phyloP scores from a whole-genome alignment of 2,888 invertebrate species.

The Zelleria hepariella region DNA sequence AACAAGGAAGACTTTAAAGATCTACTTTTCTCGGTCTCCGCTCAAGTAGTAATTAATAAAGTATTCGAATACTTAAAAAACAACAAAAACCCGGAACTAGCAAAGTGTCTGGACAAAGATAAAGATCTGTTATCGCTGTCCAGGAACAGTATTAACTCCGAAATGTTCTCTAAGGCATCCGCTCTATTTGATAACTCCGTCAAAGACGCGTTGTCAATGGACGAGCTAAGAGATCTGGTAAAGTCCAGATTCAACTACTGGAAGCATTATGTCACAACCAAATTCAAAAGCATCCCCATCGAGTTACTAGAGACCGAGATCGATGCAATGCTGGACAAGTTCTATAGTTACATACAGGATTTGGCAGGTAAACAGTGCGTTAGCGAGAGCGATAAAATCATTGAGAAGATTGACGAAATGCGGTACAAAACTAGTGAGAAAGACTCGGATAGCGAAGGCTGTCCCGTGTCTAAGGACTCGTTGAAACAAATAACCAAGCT shows the following conservation, averaged over 20 bases:
- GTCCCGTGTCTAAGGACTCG: conserved; percentile 37
- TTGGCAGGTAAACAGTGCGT: conserved; percentile 37
- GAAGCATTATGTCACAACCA: conserved; percentile 46
- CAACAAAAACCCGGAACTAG: conserved; percentile 43
- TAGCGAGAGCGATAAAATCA: conserved; percentile 37
- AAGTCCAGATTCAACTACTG: conserved; percentile 46
- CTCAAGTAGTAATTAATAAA: conserved; percentile 56
- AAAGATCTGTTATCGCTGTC: conserved; percentile 36
- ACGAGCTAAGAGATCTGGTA: conserved; percentile 42
- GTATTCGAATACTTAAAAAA: conserved; percentile 54
- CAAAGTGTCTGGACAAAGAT: conserved; percentile 43
- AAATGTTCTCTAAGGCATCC: conserved; percentile 46
- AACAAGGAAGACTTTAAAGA: conserved; percentile 51
- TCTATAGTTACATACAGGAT: conserved; percentile 50
- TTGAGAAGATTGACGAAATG: conserved; percentile 45
- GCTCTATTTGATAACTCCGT: conserved; percentile 51
- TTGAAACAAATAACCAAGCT: conserved; percentile 44
- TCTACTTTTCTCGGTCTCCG: conserved; percentile 46
- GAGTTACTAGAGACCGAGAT: conserved; percentile 50
- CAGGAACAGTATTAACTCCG: conserved; percentile 35
- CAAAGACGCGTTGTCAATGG: conserved; percentile 51
- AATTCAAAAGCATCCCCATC: conserved; percentile 48
- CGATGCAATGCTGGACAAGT: conserved; percentile 49
- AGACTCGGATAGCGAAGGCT: conserved; percentile 31
- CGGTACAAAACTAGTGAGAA: conserved; percentile 26